phyloP scores from a whole-genome alignment of 1,140 invertebrate genomes.

The Drosophila persimilis region DNA sequence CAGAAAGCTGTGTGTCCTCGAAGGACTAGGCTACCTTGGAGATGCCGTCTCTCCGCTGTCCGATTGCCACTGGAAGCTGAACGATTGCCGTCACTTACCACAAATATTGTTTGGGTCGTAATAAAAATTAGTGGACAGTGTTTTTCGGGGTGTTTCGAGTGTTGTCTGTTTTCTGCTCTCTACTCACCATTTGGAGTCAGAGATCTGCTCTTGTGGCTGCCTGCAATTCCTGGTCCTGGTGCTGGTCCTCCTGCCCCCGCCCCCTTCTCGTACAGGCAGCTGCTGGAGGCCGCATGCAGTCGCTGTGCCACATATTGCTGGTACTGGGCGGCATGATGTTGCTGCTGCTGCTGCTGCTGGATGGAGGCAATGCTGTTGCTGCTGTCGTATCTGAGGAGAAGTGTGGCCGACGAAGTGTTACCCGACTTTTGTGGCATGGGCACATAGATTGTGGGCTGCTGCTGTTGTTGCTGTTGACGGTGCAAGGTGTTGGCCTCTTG shows the following conservation, averaged over 20 bases:
- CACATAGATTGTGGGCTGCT: conserved; percentile 59
- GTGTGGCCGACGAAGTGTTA: conserved; percentile 30
- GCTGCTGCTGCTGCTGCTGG: conserved; percentile 57
- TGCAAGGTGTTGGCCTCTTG: conserved; percentile 68
- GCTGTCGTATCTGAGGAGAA: conserved; percentile 63
- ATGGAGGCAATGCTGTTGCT: conserved; percentile 49
- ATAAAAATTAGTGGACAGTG: not conserved
- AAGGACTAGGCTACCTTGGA: conserved; percentile 3
- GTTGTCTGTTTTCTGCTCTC: not conserved
- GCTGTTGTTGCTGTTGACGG: conserved; percentile 43
- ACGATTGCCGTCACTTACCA: conserved; percentile 47
- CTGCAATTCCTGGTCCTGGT: not conserved
- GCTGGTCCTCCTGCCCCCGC: conserved; percentile 1
- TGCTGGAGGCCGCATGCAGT: conserved; percentile 62
- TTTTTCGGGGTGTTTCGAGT: not conserved
- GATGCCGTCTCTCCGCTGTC: not conserved
- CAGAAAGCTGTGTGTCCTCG: conserved; percentile 19
- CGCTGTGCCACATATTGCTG: conserved; percentile 69
- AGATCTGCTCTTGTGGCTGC: conserved; percentile 43
- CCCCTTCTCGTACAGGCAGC: conserved; percentile 70
- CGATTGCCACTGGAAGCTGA: conserved; percentile 49
- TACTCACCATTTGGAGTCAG: conserved; percentile 58
- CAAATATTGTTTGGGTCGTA: not conserved
- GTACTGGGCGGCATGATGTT: conserved; percentile 56
- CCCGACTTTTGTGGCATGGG: conserved; percentile 58